Evolutionary conservation across 2,113 vertebrate genomes (phyloP).

Genomic region (Micronycteris hirsuta): DNA sequence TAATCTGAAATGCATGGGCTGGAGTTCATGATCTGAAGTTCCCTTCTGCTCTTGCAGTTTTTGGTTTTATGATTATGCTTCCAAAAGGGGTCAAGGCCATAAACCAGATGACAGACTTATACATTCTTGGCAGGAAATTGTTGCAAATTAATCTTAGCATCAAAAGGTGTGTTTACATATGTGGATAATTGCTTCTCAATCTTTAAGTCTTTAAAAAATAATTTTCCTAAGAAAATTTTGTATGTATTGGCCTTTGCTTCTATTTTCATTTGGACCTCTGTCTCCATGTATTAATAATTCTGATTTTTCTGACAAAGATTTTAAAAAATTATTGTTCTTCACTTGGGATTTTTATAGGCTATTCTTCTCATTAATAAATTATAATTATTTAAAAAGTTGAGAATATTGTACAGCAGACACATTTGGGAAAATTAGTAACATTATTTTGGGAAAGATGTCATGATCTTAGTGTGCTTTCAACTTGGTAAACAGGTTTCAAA

Average conservation of each 20-base stretch:
- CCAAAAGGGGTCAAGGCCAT: not conserved
- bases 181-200: not conserved
- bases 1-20: not conserved
- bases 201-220: not conserved
- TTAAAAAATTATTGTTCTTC: not conserved
- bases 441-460: not conserved
- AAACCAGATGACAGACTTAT: not conserved
- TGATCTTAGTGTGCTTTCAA: not conserved
- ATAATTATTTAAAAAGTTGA: not conserved
- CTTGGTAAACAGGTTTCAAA: not conserved
- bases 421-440: not conserved
- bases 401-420: not conserved
- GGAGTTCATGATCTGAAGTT: not conserved
- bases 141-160: not conserved
- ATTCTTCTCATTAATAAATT: not conserved
- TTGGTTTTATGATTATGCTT: not conserved
- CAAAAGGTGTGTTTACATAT: not conserved
- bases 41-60: not conserved
- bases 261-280: not conserved
- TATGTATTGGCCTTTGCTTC: not conserved
- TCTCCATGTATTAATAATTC: not conserved
- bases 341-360: not conserved
- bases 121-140: not conserved
- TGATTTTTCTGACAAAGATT: constrained; percentile 20
- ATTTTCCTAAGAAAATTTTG: not conserved